Evolutionary conservation across 2,888 invertebrate species (phyloP).

Genomic region (Molorchus minor): DNA sequence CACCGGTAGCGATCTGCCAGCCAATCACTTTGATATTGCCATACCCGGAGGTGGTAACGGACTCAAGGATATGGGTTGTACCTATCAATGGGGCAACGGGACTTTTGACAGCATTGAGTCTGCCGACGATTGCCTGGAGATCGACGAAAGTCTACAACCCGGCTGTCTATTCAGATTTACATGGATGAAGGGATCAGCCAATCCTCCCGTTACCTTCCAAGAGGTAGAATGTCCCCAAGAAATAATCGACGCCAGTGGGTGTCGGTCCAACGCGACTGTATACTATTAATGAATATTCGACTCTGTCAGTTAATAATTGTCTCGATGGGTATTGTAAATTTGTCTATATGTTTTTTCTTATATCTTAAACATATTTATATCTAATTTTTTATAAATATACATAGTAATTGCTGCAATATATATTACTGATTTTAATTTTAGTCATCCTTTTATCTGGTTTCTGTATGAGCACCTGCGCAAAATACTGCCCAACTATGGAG

Average conservation of each 20-base stretch:
- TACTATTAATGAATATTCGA: too few relatives aligned
- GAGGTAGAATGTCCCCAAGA: conserved; percentile 3
- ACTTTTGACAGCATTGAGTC: conserved; percentile 20
- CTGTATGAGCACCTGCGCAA: too few relatives aligned
- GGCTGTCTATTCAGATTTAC: conserved; percentile 37
- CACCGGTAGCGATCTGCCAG: conserved; percentile 28
- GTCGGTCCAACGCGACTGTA: not conserved
- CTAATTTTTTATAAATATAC: not conserved
- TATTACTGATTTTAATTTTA: not conserved
- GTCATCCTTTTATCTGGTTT: not conserved
- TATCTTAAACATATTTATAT: not conserved
- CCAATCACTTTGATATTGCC: conserved; percentile 32
- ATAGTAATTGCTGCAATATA: not conserved
- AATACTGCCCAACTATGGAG: too few relatives aligned
- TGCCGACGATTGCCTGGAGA: conserved; percentile 32
- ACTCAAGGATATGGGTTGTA: conserved; percentile 33
- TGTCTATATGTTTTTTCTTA: not conserved
- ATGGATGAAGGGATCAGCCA: not conserved
- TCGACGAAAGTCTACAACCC: conserved; percentile 33
- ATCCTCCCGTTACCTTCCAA: conserved; percentile 1
- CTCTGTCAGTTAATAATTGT: too few relatives aligned
- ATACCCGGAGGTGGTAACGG: conserved; percentile 38
- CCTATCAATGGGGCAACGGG: conserved; percentile 34
- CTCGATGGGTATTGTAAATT: not conserved
- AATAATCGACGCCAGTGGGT: not conserved